Evolutionary conservation across 2,888 invertebrate genomes (phyloP).

Genomic region (Quadriops clusia): DNA sequence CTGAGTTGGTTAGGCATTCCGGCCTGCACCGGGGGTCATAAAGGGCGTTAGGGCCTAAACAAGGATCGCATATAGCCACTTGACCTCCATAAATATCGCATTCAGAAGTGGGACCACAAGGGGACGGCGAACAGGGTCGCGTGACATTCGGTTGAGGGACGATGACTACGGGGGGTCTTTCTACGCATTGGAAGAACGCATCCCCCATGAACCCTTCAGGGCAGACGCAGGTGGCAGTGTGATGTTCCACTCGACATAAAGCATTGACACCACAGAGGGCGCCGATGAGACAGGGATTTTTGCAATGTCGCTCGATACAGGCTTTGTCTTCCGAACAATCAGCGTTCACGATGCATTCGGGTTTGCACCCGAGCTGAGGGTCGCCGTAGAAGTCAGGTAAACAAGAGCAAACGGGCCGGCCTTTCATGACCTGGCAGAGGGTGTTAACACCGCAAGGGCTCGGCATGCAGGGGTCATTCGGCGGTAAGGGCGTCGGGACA

Average conservation of each 20-base stretch:
- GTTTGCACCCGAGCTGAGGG: slow-evolving; percentile 62
- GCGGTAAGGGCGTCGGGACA: slow-evolving; percentile 39
- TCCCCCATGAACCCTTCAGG: slow-evolving; percentile 68
- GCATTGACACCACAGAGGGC: slow-evolving; percentile 72
- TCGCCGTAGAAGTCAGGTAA: slow-evolving; percentile 62
- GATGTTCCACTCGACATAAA: slow-evolving; percentile 65
- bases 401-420: slow-evolving; percentile 67
- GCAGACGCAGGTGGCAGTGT: slow-evolving; percentile 73
- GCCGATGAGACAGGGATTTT: slow-evolving; percentile 57
- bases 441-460: slow-evolving; percentile 71
- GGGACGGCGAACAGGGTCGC: slow-evolving; percentile 63
- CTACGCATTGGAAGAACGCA: slow-evolving; percentile 63
- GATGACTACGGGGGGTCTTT: slow-evolving; percentile 31
- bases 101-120: slow-evolving; percentile 55
- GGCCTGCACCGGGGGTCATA: slow-evolving; percentile 67
- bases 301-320: slow-evolving; percentile 63
- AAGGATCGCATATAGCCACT: slow-evolving; percentile 70
- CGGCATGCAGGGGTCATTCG: slow-evolving; percentile 57
- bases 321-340: slow-evolving; percentile 65
- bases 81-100: slow-evolving; percentile 63
- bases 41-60: slow-evolving; percentile 52
- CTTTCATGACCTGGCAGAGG: slow-evolving; percentile 57
- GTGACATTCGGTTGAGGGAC: slow-evolving; percentile 47
- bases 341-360: slow-evolving; percentile 72
- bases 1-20: slow-evolving; percentile 69